Evolutionary conservation across 2,797 vertebrate species (phyloP), one percentile per base, ranked within the genome.

Genomic region (Chrysolophus pictus): DNA sequence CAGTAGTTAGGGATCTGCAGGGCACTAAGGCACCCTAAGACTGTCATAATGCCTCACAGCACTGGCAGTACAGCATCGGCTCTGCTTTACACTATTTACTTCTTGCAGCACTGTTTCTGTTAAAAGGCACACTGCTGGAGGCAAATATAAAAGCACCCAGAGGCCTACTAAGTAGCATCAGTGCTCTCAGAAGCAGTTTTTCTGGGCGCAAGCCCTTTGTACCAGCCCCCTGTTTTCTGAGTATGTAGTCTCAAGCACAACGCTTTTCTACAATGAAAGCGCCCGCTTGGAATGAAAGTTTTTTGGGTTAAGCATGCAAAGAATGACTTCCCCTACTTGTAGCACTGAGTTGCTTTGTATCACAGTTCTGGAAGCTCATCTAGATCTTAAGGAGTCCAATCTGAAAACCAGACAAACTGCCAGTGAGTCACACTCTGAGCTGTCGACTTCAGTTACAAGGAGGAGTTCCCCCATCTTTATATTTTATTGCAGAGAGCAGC

Each of bases 231-330:
- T 77, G 72, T 87, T 96, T 88, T 81, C 78, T 39, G 56, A 95
- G 68, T 87, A 88, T 93, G 94, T 92, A 93, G 84, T 87, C 71
- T 91, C 93, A 82, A 93, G 91, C 14, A 94, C 78, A 79, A 69
- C 71, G 86, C 71, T 95, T 84, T 92, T 93, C 86, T 86, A 88
- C 73, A 96, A 90, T 33, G 88, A 90, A 74, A 91, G 87, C 74
- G 76, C 93, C 69, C 84, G 88, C 86, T 96, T 91, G 90, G 77
- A 94, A 91, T 82, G 37, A 84, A 94, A 82, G 74, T 55, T 80
- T 95, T 94, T 90, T 87, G 85, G 64, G 74, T 94, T 95, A 96
- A 90, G 91, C 90, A 96, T 93, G 93, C 88, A 96, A 95, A 91
- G 77, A 96, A 90, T 96, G 90, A 93, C 60, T 82, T 94, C 68